Percentiles rank a stretch among this genome's conserved stretches.
Evolutionary conservation across 2,113 vertebrate genomes (phyloP).

Genomic region (Nannospalax galili): DNA sequence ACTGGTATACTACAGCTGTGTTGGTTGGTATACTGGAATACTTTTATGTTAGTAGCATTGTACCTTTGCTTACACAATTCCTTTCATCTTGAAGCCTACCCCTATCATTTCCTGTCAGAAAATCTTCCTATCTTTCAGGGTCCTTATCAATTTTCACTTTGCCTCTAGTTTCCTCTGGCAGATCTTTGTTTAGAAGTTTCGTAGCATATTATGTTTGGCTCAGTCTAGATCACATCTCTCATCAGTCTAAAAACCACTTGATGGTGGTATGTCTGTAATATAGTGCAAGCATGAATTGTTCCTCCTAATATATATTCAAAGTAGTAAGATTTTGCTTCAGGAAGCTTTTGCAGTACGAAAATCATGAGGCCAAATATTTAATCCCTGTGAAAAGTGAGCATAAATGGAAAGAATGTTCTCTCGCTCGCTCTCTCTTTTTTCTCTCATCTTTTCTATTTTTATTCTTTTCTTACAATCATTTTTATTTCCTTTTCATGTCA

Average conservation of each 20-base stretch:
- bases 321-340: constrained; percentile 24
- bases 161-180: not conserved
- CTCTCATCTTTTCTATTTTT: not conserved
- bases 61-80: not conserved
- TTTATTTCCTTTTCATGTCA: constrained; percentile 31
- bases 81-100: not conserved
- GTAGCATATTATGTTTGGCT: not conserved
- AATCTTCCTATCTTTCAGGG: not conserved
- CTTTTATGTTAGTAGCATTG: no score
- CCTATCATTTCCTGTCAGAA: not conserved
- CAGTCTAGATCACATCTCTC: not conserved
- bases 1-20: no score
- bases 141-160: not conserved
- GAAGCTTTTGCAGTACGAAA: constrained; percentile 50
- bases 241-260: not conserved
- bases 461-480: not conserved
- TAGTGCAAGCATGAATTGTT: not conserved
- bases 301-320: not conserved
- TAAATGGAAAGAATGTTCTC: not conserved
- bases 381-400: constrained; percentile 48
- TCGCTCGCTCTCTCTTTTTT: not conserved
- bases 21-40: no score
- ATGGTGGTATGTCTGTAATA: not conserved
- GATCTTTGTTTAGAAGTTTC: not conserved
- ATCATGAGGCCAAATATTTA: constrained; percentile 63